phyloP scores from a whole-genome alignment of 2,888 invertebrate species.

The Diabrotica balteata region DNA sequence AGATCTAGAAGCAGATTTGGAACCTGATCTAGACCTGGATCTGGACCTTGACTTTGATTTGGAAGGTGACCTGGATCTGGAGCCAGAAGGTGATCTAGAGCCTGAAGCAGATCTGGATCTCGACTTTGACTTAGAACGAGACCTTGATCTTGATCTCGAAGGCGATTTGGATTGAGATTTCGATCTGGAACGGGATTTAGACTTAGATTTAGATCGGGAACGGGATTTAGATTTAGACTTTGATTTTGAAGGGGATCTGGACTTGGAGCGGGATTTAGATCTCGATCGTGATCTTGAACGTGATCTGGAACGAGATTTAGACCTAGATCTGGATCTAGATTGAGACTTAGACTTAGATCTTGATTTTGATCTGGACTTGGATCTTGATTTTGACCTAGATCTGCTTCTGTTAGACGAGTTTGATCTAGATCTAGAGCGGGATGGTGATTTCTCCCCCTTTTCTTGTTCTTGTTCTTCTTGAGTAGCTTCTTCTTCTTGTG shows the following conservation, averaged over 20 bases:
- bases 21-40: constrained; percentile 56
- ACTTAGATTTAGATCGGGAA: constrained; percentile 50
- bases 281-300: constrained; percentile 55
- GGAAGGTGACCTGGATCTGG: constrained; percentile 54
- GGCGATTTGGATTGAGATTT: constrained; percentile 54
- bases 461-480: constrained; percentile 66
- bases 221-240: constrained; percentile 49
- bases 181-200: constrained; percentile 52
- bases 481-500: constrained; percentile 64
- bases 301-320: constrained; percentile 52
- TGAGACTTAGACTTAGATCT: constrained; percentile 55
- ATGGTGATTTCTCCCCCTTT: constrained; percentile 35
- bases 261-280: constrained; percentile 51
- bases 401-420: constrained; percentile 51
- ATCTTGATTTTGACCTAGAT: constrained; percentile 54
- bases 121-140: constrained; percentile 57
- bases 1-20: constrained; percentile 51
- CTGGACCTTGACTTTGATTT: constrained; percentile 52
- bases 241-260: constrained; percentile 54
- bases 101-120: constrained; percentile 54
- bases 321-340: constrained; percentile 56
- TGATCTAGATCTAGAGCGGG: constrained; percentile 51
- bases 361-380: constrained; percentile 57
- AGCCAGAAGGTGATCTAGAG: constrained; percentile 55
- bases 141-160: constrained; percentile 54